These are phyloP conservation scores for Phyllotreta striolata DNA, from an alignment of 2,888 invertebrate species.

Conservation along the genomic window DNA sequence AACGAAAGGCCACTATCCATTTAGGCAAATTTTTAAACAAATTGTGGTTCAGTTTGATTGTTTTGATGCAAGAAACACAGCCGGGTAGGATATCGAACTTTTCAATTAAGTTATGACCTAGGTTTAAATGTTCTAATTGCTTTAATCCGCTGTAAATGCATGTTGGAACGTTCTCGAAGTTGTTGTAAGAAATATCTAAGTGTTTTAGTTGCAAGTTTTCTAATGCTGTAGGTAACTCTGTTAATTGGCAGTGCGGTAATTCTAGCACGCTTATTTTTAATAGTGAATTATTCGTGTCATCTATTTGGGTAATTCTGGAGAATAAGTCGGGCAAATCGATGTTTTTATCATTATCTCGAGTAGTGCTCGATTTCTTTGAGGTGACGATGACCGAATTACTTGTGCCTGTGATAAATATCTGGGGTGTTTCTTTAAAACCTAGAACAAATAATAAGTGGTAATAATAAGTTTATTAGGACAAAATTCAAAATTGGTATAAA, in stretches of 20 bases:
- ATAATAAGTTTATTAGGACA: too few relatives aligned
- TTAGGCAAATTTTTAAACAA: constrained; percentile 42
- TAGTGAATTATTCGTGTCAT: constrained; percentile 1
- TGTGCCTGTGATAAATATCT: too few relatives aligned
- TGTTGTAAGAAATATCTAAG: constrained; percentile 45
- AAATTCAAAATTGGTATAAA: too few relatives aligned
- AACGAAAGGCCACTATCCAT: constrained; percentile 45
- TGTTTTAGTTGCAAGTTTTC: constrained; percentile 40
- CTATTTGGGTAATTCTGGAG: neutral
- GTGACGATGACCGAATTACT: neutral
- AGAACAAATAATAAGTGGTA: too few relatives aligned
- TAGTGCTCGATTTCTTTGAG: neutral
- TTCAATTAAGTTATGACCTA: constrained; percentile 44
- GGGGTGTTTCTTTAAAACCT: too few relatives aligned
- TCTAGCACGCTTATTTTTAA: constrained; percentile 39
- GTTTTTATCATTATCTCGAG: neutral
- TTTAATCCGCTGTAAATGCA: constrained; percentile 46
- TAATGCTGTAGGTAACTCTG: constrained; percentile 37
- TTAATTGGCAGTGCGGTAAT: constrained; percentile 42
- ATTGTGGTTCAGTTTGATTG: constrained; percentile 44
- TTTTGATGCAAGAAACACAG: constrained; percentile 41
- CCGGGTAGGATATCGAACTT: constrained; percentile 45
- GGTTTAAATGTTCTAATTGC: constrained; percentile 42
- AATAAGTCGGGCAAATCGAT: constrained; percentile 16
- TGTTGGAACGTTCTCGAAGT: constrained; percentile 41